phyloP scores from a whole-genome alignment of 2,797 vertebrate genomes.

The Eupleurogrammus muticus region DNA sequence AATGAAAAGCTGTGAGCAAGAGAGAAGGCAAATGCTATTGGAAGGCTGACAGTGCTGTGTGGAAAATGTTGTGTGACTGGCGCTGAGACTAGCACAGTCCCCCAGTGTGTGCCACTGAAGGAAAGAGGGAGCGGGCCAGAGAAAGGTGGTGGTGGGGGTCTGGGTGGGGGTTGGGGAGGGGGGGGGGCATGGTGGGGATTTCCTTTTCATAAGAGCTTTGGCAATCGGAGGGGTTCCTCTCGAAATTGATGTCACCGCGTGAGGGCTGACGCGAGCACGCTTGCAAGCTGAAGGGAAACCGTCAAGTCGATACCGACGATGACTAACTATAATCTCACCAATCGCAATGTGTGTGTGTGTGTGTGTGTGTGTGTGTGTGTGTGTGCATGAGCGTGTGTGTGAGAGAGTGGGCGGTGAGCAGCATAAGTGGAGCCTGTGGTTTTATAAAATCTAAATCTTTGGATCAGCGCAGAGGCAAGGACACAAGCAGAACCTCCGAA shows the following conservation, averaged over 20 bases:
- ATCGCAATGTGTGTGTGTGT: constrained; percentile 1
- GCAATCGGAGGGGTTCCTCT: constrained; percentile 65
- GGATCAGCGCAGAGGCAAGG: constrained; percentile 36
- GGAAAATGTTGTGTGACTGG: constrained; percentile 83
- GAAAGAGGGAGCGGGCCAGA: constrained; percentile 37
- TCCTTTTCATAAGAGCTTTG: constrained; percentile 72
- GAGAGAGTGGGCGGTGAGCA: constrained; percentile 40
- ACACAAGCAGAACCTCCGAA: constrained; percentile 29
- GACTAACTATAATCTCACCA: constrained; percentile 34
- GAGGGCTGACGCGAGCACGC: constrained; percentile 11
- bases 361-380: constrained; percentile 37
- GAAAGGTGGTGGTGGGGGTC: neutral
- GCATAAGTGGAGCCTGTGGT: constrained; percentile 27
- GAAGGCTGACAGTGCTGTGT: constrained; percentile 70
- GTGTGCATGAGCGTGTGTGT: constrained; percentile 9
- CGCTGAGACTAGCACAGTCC: constrained; percentile 72
- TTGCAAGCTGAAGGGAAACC: constrained; percentile 15
- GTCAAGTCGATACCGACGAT: constrained; percentile 18
- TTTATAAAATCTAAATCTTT: constrained; percentile 36
- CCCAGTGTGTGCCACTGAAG: constrained; percentile 71
- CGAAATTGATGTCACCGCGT: constrained; percentile 38
- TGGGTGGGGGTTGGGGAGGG: neutral
- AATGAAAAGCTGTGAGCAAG: constrained; percentile 73
- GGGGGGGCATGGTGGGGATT: constrained; percentile 59
- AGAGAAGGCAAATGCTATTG: constrained; percentile 76